Evolutionary conservation across 2,888 invertebrate species (phyloP), one percentile per base, ranked within the genome.

Genomic region (Sphinx pinastri): DNA sequence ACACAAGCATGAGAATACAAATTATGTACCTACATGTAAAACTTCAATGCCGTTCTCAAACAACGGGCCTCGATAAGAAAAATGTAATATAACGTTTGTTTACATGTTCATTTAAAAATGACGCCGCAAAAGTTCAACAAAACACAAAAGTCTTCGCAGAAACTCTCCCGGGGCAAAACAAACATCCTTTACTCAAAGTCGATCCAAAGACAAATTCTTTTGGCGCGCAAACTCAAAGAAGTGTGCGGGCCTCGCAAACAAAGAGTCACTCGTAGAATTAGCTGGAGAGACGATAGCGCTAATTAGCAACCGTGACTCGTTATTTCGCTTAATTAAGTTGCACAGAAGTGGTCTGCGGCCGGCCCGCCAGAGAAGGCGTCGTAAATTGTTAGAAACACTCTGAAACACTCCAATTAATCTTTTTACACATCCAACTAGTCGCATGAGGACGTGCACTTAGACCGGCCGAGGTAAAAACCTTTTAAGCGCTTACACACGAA

Each of bases 241-340:
- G 81, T 82, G 86, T 79, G 82, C 88, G 83, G 84, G 81, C 84
- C 79, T 25, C 75, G 86, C 87, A 88, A 91, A 93, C 93, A 94
- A 94, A 93, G 90, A 88, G 86, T 88, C 89, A 86, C 89, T 90
- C 88, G 88, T 87, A 85, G 92, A 92, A 93, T 93, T 93, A 93
- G 93, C 92, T 84, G 79, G 77, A 78, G 81, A 87, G 78, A 86
- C 91, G 88, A 93, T 93, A 90, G 89, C 88, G 84, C 93, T 93
- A 94, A 94, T 94, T 94, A 94, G 93, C 88, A 88, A 89, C 91
- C 89, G 91, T 91, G 88, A 90, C 91, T 92, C 92, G 90, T 93
- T 92, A 93, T 93, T 93, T 93, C 89, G 92, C 94, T 93, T 93
- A 94, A 94, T 94, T 94, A 94, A 93, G 93, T 92, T 85, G 90